These are phyloP conservation scores for Merodon equestris DNA, from an alignment of 2,888 invertebrate genomes.

Conservation along the genomic window DNA sequence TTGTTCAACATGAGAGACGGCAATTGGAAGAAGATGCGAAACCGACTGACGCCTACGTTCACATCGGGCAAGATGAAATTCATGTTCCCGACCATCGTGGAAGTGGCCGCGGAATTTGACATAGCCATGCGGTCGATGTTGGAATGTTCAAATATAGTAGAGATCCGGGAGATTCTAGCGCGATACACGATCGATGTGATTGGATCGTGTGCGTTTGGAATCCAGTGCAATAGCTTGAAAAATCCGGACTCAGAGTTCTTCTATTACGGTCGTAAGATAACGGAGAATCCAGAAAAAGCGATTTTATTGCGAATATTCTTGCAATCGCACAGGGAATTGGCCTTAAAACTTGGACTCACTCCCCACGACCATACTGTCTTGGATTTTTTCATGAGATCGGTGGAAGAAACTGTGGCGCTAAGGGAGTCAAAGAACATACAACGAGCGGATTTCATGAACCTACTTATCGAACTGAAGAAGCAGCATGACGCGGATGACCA, in stretches of 20 bases:
- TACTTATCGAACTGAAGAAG: slow-evolving; percentile 72
- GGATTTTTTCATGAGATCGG: slow-evolving; percentile 70
- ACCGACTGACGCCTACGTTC: slow-evolving; percentile 79
- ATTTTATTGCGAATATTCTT: slow-evolving; percentile 69
- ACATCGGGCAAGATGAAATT: slow-evolving; percentile 80
- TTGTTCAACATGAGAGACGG: slow-evolving; percentile 75
- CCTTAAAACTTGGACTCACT: slow-evolving; percentile 42
- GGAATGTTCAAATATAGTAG: slow-evolving; percentile 69
- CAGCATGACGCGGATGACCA: no score
- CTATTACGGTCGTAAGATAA: slow-evolving; percentile 68
- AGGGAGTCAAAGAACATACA: slow-evolving; percentile 71
- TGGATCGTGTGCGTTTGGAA: slow-evolving; percentile 79
- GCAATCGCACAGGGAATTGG: slow-evolving; percentile 2
- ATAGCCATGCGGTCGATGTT: slow-evolving; percentile 34
- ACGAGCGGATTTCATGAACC: slow-evolving; percentile 73
- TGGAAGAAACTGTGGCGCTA: slow-evolving; percentile 70
- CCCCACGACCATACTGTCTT: not conserved
- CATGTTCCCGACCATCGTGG: slow-evolving; percentile 77
- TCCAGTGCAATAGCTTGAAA: slow-evolving; percentile 78
- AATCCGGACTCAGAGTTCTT: slow-evolving; percentile 77
- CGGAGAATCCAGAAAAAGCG: slow-evolving; percentile 66
- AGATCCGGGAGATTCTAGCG: slow-evolving; percentile 78
- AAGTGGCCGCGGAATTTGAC: slow-evolving; percentile 72
- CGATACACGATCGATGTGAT: slow-evolving; percentile 80
- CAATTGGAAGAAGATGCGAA: slow-evolving; percentile 79